Conservation (phyloP, 64 coral and sea anemone species). For the Montipora efflorescens region DNA sequence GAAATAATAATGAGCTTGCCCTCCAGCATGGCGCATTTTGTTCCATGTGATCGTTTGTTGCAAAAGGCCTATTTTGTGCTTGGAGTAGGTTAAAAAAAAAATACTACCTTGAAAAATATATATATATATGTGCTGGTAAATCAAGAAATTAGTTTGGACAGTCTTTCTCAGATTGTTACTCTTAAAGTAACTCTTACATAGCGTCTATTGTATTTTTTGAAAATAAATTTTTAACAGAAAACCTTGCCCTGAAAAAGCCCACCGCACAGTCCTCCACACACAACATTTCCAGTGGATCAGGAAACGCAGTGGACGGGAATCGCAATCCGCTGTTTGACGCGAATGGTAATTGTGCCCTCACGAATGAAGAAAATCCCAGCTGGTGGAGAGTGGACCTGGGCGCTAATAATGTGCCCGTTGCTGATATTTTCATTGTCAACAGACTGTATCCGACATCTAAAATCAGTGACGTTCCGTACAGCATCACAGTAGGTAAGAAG, state of each 20-base stretch:
- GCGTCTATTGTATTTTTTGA: too few relatives aligned
- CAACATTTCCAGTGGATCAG: not conserved
- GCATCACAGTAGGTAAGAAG: constrained; percentile 8
- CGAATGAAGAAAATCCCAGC: not conserved
- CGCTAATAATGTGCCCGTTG: not conserved
- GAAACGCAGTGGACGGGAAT: constrained; percentile 31
- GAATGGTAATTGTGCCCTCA: not conserved
- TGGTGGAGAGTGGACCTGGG: constrained; percentile 29
- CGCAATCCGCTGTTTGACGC: not conserved
- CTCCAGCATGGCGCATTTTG: too few relatives aligned
- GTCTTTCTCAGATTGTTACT: too few relatives aligned
- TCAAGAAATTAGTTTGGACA: too few relatives aligned
- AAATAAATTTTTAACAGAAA: not conserved
- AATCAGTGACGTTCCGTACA: not conserved
- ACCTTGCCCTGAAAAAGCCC: constrained; percentile 3
- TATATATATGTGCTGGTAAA: too few relatives aligned
- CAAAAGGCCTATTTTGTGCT: too few relatives aligned
- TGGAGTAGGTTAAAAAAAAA: too few relatives aligned
- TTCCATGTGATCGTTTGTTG: too few relatives aligned
- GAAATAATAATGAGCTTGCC: too few relatives aligned
- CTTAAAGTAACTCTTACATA: too few relatives aligned
- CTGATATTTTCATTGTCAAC: not conserved
- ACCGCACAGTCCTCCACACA: not conserved
- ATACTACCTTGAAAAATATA: too few relatives aligned
- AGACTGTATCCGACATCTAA: not conserved